A percentile compares a stretch with the other conserved stretches of the same genome.
Evolutionary conservation across 2,888 invertebrate genomes (phyloP).

Genomic region (Acleris literana): DNA sequence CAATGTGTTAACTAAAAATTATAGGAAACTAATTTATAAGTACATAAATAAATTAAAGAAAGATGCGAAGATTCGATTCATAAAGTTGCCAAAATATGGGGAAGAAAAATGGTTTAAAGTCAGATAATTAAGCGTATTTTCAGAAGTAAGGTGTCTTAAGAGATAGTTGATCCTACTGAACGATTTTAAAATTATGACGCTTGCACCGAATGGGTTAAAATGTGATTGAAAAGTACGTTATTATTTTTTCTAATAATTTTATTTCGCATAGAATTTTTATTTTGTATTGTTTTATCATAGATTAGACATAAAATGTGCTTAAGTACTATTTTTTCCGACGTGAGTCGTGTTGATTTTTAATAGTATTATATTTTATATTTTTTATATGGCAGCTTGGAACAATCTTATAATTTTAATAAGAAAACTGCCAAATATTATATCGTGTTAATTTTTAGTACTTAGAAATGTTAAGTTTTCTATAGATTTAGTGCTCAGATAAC

Average conservation of each 20-base stretch:
- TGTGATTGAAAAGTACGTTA: conserved; percentile 63
- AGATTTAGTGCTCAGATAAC: conserved; percentile 12
- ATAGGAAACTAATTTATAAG: not conserved
- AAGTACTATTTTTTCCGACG: conserved; percentile 43
- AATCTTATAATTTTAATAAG: conserved; percentile 35
- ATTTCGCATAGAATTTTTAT: conserved; percentile 63
- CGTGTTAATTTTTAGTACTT: conserved; percentile 48
- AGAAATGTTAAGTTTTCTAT: conserved; percentile 37
- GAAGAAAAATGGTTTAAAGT: too few species aligned
- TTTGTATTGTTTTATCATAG: conserved; percentile 63
- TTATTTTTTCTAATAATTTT: conserved; percentile 72
- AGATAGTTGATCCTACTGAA: not conserved
- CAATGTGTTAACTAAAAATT: conserved; percentile 5
- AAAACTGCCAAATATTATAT: conserved; percentile 53
- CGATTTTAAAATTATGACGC: not conserved
- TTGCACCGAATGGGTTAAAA: conserved; percentile 40
- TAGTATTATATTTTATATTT: conserved; percentile 52
- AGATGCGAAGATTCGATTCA: too few species aligned
- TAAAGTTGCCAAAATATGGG: too few species aligned
- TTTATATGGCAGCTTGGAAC: conserved; percentile 50
- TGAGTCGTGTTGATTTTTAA: conserved; percentile 46
- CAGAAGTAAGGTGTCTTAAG: too few species aligned
- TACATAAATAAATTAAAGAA: too few species aligned
- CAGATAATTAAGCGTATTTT: too few species aligned
- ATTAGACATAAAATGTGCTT: conserved; percentile 61